A percentile compares a stretch with the other conserved stretches of the same genome.
Conservation (phyloP, 2,797 vertebrate species). For the Pachyuromys duprasi region DNA sequence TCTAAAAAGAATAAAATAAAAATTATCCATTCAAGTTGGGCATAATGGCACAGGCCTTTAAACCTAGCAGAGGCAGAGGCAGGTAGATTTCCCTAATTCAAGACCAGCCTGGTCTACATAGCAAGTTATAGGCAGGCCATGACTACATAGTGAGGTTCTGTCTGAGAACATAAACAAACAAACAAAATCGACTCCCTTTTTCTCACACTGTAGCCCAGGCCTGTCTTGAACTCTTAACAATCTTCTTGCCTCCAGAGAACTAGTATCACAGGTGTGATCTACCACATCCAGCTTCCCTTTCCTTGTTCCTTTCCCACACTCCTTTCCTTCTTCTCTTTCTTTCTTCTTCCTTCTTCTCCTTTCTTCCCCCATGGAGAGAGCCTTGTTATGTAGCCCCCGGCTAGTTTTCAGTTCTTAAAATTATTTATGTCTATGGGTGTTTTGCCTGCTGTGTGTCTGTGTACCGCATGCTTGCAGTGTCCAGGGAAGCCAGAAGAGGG, state of each 20-base stretch:
- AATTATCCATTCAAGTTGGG: not conserved
- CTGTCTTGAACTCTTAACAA: not conserved
- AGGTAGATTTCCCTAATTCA: not conserved
- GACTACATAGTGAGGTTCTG: not conserved
- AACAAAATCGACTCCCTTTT: not conserved
- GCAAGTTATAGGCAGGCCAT: not conserved
- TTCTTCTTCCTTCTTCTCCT: not conserved
- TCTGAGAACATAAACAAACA: not conserved
- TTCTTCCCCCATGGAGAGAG: not conserved
- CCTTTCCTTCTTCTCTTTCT: too few species aligned
- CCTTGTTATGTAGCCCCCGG: not conserved
- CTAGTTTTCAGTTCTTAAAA: not conserved
- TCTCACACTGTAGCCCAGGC: not conserved
- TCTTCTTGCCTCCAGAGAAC: not conserved
- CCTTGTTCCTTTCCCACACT: not conserved
- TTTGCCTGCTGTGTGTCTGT: not conserved
- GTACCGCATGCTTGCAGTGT: not conserved
- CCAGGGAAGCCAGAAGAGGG: not conserved
- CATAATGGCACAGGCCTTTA: not conserved
- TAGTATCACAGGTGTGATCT: not conserved
- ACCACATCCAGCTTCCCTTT: too few species aligned
- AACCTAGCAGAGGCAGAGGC: not conserved
- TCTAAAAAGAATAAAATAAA: conserved; percentile 24
- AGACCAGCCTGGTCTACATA: not conserved
- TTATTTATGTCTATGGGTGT: not conserved